Conservation (phyloP, 2,113 vertebrate genomes). For the Perognathus longimembris region DNA sequence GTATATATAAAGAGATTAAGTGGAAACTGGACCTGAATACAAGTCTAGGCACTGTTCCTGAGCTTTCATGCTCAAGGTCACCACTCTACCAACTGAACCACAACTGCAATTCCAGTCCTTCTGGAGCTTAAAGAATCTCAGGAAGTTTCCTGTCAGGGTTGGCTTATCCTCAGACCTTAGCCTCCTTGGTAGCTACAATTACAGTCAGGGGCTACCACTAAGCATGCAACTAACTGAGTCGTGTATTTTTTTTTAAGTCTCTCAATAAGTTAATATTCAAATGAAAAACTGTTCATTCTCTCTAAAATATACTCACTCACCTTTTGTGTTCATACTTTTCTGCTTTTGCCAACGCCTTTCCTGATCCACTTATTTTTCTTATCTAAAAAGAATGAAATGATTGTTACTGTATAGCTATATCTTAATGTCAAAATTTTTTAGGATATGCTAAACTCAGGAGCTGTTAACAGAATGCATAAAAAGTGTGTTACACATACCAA, state of each 20-base stretch:
- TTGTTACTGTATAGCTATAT: background rate
- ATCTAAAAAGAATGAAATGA: slow-evolving; percentile 86
- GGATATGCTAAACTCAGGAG: background rate
- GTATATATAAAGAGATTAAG: background rate
- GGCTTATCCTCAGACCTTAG: too few relatives aligned
- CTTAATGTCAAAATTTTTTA: background rate
- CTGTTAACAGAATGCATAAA: background rate
- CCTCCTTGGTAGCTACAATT: too few relatives aligned
- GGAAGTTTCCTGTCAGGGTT: too few relatives aligned
- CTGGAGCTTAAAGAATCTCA: too few relatives aligned
- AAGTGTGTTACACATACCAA: background rate
- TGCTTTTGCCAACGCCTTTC: slow-evolving; percentile 94
- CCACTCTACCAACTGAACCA: too few relatives aligned
- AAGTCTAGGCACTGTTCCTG: too few relatives aligned
- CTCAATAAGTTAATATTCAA: background rate
- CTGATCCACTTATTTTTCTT: slow-evolving; percentile 96
- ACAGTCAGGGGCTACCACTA: too few relatives aligned
- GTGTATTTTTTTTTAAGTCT: too few relatives aligned
- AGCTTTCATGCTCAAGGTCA: too few relatives aligned
- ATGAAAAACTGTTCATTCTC: background rate
- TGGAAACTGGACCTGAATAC: background rate
- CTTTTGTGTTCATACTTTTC: slow-evolving; percentile 99
- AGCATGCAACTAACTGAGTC: too few relatives aligned
- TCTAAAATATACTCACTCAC: slow-evolving; percentile 83
- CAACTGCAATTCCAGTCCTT: too few relatives aligned